phyloP scores from a whole-genome alignment of 2,113 vertebrate species.

The Eulacestoma nigropectus region DNA sequence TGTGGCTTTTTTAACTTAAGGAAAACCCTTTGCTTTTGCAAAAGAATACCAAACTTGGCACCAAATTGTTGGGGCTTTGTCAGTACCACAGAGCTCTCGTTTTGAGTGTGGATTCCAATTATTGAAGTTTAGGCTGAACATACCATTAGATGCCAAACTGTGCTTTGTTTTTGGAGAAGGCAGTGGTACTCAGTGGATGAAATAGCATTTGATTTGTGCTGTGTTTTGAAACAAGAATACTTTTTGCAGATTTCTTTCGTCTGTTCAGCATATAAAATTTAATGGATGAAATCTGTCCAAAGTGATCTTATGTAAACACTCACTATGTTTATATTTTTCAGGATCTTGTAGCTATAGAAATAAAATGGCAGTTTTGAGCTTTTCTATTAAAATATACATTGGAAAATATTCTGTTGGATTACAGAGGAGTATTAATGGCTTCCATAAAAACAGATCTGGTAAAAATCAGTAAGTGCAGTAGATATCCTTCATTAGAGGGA shows the following conservation, averaged over 20 bases:
- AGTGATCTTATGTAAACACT: constrained; percentile 8
- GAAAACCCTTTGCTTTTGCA: neutral
- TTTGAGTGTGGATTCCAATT: neutral
- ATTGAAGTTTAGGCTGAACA: neutral
- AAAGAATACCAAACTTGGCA: neutral
- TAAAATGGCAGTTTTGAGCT: constrained; percentile 16
- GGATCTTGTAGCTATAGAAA: constrained; percentile 45
- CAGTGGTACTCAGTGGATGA: neutral
- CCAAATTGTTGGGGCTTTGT: neutral
- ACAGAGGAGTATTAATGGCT: neutral
- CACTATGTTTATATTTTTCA: constrained; percentile 10
- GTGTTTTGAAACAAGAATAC: constrained; percentile 2
- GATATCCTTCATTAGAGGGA: neutral
- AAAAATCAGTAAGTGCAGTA: neutral
- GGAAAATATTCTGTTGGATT: constrained; percentile 5
- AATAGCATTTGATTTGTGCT: neutral
- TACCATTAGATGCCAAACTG: neutral
- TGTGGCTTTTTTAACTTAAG: neutral
- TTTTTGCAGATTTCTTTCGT: neutral
- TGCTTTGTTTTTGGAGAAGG: neutral
- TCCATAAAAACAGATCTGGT: neutral
- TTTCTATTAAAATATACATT: neutral
- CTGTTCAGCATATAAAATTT: constrained; percentile 15
- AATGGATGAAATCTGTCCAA: constrained; percentile 18
- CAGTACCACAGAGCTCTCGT: neutral